Conservation (phyloP, 2,888 invertebrate species). For the Apamea anceps region DNA sequence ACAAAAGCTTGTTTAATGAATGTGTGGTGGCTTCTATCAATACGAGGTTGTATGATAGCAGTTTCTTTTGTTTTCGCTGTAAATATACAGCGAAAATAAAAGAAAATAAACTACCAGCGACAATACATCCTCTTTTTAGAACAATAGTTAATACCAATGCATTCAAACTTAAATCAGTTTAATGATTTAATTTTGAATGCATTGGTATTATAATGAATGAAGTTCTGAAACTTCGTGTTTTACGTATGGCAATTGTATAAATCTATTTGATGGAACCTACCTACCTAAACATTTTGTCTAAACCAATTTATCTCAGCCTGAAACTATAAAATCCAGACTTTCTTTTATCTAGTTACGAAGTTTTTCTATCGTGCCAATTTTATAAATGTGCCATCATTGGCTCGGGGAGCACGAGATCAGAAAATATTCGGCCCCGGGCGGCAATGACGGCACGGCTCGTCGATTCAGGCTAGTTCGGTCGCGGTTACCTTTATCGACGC, state of each 20-base stretch:
- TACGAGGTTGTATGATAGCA: slow-evolving; percentile 3
- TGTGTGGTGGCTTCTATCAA: slow-evolving; percentile 20
- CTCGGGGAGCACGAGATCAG: slow-evolving; percentile 58
- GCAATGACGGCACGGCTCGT: slow-evolving; percentile 54
- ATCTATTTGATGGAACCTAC: slow-evolving; percentile 20
- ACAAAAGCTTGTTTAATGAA: slow-evolving; percentile 55
- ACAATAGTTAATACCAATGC: too few relatives aligned
- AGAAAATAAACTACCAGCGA: too few relatives aligned
- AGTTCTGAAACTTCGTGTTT: slow-evolving; percentile 10
- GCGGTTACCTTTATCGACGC: slow-evolving; percentile 63
- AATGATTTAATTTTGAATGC: neutral
- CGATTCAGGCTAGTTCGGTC: slow-evolving; percentile 60
- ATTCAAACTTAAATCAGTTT: too few relatives aligned
- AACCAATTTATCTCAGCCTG: slow-evolving; percentile 43
- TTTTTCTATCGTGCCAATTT: slow-evolving; percentile 56
- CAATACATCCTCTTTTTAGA: too few relatives aligned
- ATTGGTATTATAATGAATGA: slow-evolving; percentile 1
- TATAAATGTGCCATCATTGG: slow-evolving; percentile 58
- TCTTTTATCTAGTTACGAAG: slow-evolving; percentile 55
- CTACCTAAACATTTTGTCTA: slow-evolving; percentile 14
- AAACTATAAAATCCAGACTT: slow-evolving; percentile 59
- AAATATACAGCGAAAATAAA: too few relatives aligned
- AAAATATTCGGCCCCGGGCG: slow-evolving; percentile 53
- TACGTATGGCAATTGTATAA: neutral
- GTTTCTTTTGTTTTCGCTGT: slow-evolving; percentile 27